Base-by-base conservation (phyloP, 2,113 vertebrate genomes). In the Fulica atra region DNA sequence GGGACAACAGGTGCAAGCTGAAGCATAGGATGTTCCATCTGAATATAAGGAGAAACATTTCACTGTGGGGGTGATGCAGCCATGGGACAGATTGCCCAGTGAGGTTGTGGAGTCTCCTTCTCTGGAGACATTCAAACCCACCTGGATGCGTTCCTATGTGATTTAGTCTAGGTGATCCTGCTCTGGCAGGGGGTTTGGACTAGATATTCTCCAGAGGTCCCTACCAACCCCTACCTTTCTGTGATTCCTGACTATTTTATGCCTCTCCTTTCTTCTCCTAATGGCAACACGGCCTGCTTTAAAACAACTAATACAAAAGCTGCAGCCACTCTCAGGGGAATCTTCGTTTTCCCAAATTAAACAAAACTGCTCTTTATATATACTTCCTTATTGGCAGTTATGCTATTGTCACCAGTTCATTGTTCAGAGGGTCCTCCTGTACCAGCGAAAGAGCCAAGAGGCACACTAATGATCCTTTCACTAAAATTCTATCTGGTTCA, bases 251-350 rank as follows among this genome's bases (percentile, higher is more conserved):
- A 4, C 63, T 82, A 1, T 2, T 14, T 85, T 71, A 29, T 5
- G 3, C 24, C 10, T 54, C n/a, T 66, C 29, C n/a, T 31, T 20
- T 13, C 14, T 73, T 63, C 25, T 12, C 26, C 15, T 35, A 13
- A 29, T 0, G 0, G 4, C 0, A 0, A 59, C 24, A 60, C 13
- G 33, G 11, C 40, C 31, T 68, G 16, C 38, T 74, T 70, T 56
- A 64, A 91, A 82, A 76, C 10, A 83, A 4, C 21, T 48, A 36
- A 56, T 29, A 20, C 4, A 53, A 86, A 88, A 83, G 9, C 26
- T 70, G 13, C 16, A 73, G 26, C 50, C 19, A 38, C 2, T 19
- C 5, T 86, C 1, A 16, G 16, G 7, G 2, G 31, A 77, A 53
- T 42, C 7, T 64, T 69, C 5, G 1, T 73, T 84, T 73, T 66